These are phyloP conservation scores for Pararge aegeria DNA, from an alignment of 1,140 invertebrate species.

Conservation along the genomic window DNA sequence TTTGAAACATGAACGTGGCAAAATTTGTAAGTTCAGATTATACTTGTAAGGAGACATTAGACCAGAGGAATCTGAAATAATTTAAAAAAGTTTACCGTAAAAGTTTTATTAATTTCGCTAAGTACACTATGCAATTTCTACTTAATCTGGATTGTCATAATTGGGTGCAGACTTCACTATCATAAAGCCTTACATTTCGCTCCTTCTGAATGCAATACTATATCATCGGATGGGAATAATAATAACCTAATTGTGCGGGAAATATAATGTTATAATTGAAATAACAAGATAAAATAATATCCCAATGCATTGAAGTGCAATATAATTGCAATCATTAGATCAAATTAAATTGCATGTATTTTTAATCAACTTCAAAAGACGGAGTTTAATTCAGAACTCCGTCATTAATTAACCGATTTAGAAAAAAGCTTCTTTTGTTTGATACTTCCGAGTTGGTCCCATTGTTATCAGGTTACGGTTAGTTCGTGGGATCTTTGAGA, in stretches of 20 bases:
- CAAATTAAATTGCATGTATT: neutral
- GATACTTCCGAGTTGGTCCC: no score
- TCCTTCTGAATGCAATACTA: conserved; percentile 17
- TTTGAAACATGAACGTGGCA: no score
- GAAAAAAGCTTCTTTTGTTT: no score
- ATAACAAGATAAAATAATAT: conserved; percentile 12
- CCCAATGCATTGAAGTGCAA: neutral
- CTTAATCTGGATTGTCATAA: conserved; percentile 24
- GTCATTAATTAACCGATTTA: no score
- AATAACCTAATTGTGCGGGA: conserved; percentile 19
- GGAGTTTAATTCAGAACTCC: no score
- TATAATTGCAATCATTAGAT: neutral
- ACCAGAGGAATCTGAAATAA: no score
- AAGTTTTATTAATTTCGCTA: conserved; percentile 11
- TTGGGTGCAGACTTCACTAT: conserved; percentile 29
- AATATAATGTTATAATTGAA: conserved; percentile 17
- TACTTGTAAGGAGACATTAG: no score
- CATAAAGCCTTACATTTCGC: conserved; percentile 27
- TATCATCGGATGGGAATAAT: conserved; percentile 24
- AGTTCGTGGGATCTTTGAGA: no score
- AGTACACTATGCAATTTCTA: conserved; percentile 19
- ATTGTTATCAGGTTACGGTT: no score
- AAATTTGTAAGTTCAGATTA: no score
- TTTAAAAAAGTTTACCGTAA: conserved; percentile 1
- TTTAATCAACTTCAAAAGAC: no score